A percentile compares a stretch with the other conserved stretches of the same genome.
Conservation (phyloP, 2,888 invertebrate genomes). For the Metopia argyrocephala region DNA sequence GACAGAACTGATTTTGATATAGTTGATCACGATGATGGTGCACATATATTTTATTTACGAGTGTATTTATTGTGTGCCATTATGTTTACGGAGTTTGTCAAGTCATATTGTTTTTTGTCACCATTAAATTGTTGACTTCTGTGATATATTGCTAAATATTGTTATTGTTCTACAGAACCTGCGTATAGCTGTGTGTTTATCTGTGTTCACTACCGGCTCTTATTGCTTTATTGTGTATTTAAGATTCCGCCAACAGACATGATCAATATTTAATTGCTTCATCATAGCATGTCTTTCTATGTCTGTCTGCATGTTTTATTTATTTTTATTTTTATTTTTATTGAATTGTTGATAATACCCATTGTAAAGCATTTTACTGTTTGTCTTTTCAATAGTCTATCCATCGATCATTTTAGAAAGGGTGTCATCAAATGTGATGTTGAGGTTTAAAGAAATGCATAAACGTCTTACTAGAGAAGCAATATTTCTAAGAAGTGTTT, state of each 20-base stretch:
- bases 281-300: slow-evolving; percentile 35
- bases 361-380: neutral
- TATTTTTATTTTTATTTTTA: neutral
- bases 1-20: neutral
- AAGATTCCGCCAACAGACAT: slow-evolving; percentile 70
- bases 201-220: slow-evolving; percentile 31
- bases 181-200: neutral
- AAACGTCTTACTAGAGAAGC: too few relatives aligned
- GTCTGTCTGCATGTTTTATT: neutral
- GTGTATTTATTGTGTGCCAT: slow-evolving; percentile 59
- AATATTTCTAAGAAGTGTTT: too few relatives aligned
- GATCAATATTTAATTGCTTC: slow-evolving; percentile 77
- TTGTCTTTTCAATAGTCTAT: neutral
- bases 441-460: neutral
- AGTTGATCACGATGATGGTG: slow-evolving; percentile 26
- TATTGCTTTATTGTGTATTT: slow-evolving; percentile 61
- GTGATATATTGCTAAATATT: slow-evolving; percentile 62
- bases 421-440: neutral
- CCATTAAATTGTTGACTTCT: slow-evolving; percentile 62
- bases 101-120: slow-evolving; percentile 64
- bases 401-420: slow-evolving; percentile 30
- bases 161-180: slow-evolving; percentile 38
- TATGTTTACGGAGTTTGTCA: slow-evolving; percentile 63
- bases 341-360: slow-evolving; percentile 35
- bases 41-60: too few relatives aligned